Conservation (phyloP, 2,113 vertebrate species). For the Isichthys henryi region DNA sequence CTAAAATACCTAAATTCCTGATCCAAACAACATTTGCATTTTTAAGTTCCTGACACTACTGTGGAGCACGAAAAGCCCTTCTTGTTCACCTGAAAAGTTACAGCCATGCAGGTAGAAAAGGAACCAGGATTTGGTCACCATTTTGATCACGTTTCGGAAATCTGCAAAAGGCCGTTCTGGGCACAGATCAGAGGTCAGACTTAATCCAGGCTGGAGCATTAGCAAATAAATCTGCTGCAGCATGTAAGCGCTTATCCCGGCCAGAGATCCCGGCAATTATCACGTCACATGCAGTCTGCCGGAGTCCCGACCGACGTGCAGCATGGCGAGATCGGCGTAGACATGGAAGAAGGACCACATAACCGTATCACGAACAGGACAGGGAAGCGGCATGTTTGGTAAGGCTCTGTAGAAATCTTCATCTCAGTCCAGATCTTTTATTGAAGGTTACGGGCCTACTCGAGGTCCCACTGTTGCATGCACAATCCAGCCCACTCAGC, state of each 20-base stretch:
- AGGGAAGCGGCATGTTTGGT: background rate
- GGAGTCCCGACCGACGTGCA: background rate
- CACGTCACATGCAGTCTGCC: background rate
- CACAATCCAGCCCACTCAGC: background rate
- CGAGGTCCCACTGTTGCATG: background rate
- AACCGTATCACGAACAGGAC: background rate
- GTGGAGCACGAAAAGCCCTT: background rate
- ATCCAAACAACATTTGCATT: background rate
- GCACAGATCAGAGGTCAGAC: background rate
- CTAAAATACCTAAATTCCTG: background rate
- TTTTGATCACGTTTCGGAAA: background rate
- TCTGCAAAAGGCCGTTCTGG: background rate
- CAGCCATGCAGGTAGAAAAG: background rate
- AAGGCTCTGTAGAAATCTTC: background rate
- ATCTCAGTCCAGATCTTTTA: background rate
- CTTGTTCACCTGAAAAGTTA: background rate
- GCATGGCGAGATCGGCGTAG: background rate
- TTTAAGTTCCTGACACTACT: background rate
- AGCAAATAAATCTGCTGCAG: constrained; percentile 16
- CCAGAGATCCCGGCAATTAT: background rate
- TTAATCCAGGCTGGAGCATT: constrained; percentile 10
- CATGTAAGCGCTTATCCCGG: background rate
- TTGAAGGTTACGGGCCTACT: background rate
- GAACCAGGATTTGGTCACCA: background rate
- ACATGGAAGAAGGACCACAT: background rate